A percentile compares a stretch with the other conserved stretches of the same genome.
phyloP scores from a whole-genome alignment of 2,113 vertebrate genomes.

The Cynopterus brachyotis region DNA sequence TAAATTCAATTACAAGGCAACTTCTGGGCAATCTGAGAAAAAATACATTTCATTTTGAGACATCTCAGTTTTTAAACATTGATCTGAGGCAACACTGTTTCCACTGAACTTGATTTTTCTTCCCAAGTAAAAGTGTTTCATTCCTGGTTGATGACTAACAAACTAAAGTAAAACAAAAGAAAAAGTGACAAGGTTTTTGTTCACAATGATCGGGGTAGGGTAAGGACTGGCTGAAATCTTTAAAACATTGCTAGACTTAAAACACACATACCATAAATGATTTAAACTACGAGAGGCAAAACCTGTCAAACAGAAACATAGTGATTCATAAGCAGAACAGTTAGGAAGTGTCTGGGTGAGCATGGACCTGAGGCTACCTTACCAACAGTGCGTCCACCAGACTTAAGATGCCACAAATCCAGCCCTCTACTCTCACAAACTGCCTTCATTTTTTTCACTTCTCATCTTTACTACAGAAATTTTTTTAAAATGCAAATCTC shows the following conservation, averaged over 20 bases:
- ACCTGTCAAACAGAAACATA: background rate
- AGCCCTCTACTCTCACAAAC: background rate
- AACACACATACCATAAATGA: background rate
- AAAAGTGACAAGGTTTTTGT: slow-evolving; percentile 3
- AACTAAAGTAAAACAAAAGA: slow-evolving; percentile 26
- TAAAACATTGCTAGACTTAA: background rate
- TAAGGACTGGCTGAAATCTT: background rate
- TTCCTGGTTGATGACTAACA: background rate
- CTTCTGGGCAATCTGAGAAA: background rate
- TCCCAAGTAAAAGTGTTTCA: slow-evolving; percentile 2
- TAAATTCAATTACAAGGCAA: background rate
- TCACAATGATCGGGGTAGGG: background rate
- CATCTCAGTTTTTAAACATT: background rate
- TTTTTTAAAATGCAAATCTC: slow-evolving; percentile 17
- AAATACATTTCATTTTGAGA: background rate
- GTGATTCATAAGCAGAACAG: background rate
- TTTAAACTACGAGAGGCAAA: background rate
- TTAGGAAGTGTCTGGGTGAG: background rate
- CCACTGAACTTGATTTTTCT: slow-evolving; percentile 29
- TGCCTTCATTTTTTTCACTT: background rate
- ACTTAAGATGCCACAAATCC: background rate
- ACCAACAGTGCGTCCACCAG: background rate
- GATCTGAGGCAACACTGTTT: background rate
- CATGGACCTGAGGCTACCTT: background rate
- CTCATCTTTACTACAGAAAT: background rate